A percentile compares a stretch with the other conserved stretches of the same genome.
Conservation (phyloP, 2,113 vertebrate species). For the Serinus canaria region DNA sequence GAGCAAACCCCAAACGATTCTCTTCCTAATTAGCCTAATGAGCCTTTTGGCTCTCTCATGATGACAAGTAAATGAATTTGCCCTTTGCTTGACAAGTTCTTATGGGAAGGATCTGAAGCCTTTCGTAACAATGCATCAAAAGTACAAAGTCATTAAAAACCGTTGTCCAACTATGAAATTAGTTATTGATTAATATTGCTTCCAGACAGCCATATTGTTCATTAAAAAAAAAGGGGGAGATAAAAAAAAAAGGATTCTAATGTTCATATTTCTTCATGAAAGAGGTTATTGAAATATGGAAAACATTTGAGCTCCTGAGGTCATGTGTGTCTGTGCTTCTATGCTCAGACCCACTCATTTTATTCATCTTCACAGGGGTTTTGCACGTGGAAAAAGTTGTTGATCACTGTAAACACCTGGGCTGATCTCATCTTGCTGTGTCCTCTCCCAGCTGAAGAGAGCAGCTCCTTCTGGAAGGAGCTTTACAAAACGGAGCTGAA, state of each 20-base stretch:
- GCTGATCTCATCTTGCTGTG: neutral
- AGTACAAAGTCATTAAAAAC: conserved; percentile 72
- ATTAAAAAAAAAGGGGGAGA: neutral
- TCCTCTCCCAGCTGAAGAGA: neutral
- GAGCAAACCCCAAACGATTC: conserved; percentile 20
- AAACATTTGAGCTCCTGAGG: neutral
- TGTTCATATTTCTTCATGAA: conserved; percentile 30
- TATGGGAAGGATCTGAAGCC: conserved; percentile 61
- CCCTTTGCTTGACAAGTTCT: conserved; percentile 72
- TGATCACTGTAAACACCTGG: neutral
- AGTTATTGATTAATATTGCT: conserved; percentile 77
- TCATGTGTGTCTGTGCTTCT: neutral
- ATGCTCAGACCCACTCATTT: neutral
- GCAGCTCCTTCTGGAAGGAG: neutral
- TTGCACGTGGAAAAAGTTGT: neutral
- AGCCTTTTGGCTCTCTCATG: conserved; percentile 67
- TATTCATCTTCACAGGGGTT: neutral
- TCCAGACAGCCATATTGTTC: conserved; percentile 64
- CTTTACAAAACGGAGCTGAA: neutral
- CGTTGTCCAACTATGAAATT: conserved; percentile 78
- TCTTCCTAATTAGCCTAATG: conserved; percentile 71
- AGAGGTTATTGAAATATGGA: neutral
- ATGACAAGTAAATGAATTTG: conserved; percentile 69
- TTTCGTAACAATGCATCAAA: conserved; percentile 59
- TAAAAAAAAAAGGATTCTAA: neutral